Evolutionary conservation across 2,888 invertebrate species (phyloP).

Genomic region (Acronicta alni): DNA sequence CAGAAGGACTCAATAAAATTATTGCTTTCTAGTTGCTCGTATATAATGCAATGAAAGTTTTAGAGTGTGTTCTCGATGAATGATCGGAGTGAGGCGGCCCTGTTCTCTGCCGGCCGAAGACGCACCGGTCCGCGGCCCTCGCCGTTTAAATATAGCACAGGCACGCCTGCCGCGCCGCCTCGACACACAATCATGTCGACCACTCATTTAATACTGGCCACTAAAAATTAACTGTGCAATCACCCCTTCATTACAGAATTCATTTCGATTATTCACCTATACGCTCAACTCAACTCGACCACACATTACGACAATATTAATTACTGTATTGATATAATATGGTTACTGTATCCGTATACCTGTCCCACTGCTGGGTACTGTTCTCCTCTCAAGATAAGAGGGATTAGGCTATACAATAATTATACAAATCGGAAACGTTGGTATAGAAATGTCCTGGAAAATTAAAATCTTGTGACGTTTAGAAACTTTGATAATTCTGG

Average conservation of each 20-base stretch:
- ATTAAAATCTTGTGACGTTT: conserved; percentile 2
- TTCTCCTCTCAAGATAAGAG: too few relatives aligned
- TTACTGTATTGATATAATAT: too few relatives aligned
- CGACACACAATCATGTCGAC: conserved; percentile 81
- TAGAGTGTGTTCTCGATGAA: conserved; percentile 71
- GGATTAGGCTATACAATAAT: too few relatives aligned
- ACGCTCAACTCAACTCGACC: too few relatives aligned
- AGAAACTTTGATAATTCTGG: conserved; percentile 6
- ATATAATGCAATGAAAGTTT: conserved; percentile 52
- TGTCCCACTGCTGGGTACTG: not conserved
- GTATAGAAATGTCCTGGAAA: not conserved
- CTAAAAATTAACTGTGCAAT: conserved; percentile 52
- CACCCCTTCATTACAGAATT: conserved; percentile 25
- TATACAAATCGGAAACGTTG: not conserved
- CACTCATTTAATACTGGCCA: conserved; percentile 70
- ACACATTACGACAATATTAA: too few relatives aligned
- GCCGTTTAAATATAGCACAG: conserved; percentile 84
- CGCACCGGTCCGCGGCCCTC: conserved; percentile 78
- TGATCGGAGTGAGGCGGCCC: conserved; percentile 75
- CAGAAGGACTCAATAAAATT: conserved; percentile 31
- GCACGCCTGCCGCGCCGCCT: conserved; percentile 80
- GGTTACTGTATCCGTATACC: too few relatives aligned
- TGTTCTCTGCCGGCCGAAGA: conserved; percentile 64
- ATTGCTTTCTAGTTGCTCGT: conserved; percentile 22
- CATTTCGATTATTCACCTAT: not conserved